Conservation (phyloP, 2,797 vertebrate species). For the Sternarchorhynchus goeldii region DNA sequence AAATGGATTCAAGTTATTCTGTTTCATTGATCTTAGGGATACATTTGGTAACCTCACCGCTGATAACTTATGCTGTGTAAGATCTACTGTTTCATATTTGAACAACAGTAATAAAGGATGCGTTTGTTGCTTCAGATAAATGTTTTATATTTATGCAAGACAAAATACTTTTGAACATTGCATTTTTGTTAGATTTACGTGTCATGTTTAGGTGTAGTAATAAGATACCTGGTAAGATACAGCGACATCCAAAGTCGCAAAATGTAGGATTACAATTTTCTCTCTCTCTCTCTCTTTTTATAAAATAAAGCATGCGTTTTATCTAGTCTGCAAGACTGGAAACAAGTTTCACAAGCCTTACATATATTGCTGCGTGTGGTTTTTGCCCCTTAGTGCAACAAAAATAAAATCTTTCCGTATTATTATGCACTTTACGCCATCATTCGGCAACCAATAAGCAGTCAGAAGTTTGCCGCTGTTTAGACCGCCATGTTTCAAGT, state of each 20-base stretch:
- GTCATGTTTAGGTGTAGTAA: too few relatives aligned
- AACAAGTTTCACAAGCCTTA: too few relatives aligned
- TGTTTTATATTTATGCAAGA: conserved; percentile 24
- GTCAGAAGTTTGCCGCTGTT: conserved; percentile 68
- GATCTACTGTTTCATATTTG: conserved; percentile 54
- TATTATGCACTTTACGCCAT: conserved; percentile 1
- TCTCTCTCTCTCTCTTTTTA: too few relatives aligned
- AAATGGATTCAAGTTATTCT: not conserved
- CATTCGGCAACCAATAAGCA: conserved; percentile 48
- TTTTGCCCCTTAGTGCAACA: too few relatives aligned
- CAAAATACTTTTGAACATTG: not conserved
- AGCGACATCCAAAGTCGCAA: too few relatives aligned
- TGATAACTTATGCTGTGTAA: conserved; percentile 43
- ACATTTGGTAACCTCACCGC: conserved; percentile 23
- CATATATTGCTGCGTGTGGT: too few relatives aligned
- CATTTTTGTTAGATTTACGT: too few relatives aligned
- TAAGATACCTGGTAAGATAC: too few relatives aligned
- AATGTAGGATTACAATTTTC: too few relatives aligned
- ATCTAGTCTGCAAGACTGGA: too few relatives aligned
- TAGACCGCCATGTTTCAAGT: conserved; percentile 79
- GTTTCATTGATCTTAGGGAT: conserved; percentile 9
- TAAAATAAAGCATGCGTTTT: too few relatives aligned
- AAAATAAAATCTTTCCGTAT: too few relatives aligned
- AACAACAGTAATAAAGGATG: conserved; percentile 52
- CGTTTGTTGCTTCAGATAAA: conserved; percentile 50